These are phyloP conservation scores for Anisognathus igniventris DNA, from an alignment of 2,797 vertebrate genomes.

Conservation along the genomic window DNA sequence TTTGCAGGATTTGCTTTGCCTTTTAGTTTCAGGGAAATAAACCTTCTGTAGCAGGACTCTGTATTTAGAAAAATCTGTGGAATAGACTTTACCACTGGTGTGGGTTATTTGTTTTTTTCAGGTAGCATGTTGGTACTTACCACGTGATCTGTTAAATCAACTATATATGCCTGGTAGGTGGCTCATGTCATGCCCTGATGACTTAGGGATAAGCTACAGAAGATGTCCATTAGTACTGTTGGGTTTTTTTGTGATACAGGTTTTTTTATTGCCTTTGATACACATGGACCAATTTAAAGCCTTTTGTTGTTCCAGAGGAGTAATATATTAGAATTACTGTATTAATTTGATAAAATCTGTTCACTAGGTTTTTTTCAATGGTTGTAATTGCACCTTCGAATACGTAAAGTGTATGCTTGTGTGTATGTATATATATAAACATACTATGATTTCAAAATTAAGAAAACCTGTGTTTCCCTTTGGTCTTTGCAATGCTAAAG, in stretches of 20 bases:
- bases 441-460: not conserved
- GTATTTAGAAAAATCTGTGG: not conserved
- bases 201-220: not conserved
- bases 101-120: not conserved
- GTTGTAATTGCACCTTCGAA: not conserved
- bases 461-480: not conserved
- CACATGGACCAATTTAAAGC: not conserved
- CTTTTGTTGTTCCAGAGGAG: not conserved
- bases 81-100: not conserved
- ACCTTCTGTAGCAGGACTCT: not conserved
- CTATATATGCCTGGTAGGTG: not conserved
- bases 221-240: not conserved
- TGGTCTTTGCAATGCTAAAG: not conserved
- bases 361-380: not conserved
- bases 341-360: not conserved
- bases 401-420: not conserved
- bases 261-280: not conserved
- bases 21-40: not conserved
- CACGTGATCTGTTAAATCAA: not conserved
- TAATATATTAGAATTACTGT: not conserved
- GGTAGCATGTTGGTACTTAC: not conserved
- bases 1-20: not conserved
- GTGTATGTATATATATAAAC: not conserved
- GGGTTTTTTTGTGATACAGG: not conserved
- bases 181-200: not conserved